phyloP scores from a whole-genome alignment of 2,797 vertebrate genomes.

The Spinibarbus caldwelli region DNA sequence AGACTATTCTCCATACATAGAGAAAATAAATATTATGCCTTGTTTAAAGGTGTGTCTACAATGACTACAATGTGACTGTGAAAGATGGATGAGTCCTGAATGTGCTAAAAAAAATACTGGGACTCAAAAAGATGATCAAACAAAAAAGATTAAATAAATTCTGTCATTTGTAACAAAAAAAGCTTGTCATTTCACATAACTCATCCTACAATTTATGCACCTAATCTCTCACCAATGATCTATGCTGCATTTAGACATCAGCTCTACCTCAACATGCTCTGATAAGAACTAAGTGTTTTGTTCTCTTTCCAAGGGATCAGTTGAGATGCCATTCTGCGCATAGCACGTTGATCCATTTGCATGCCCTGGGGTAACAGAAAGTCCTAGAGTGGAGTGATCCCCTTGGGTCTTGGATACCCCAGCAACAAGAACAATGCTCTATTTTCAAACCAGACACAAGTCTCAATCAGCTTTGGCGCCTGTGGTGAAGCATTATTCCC shows the following conservation, averaged over 20 bases:
- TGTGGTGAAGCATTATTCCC: constrained; percentile 15
- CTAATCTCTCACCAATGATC: constrained; percentile 2
- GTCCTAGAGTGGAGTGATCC: constrained; percentile 27
- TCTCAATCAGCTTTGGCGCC: constrained; percentile 48
- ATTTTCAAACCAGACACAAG: constrained; percentile 55
- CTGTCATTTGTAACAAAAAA: neutral
- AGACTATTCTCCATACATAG: neutral
- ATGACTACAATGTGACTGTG: constrained; percentile 3
- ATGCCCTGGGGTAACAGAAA: constrained; percentile 23
- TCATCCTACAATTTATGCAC: neutral
- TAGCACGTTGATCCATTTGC: constrained; percentile 32
- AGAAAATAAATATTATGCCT: neutral
- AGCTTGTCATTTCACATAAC: neutral
- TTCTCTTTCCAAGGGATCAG: constrained; percentile 46
- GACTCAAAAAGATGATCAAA: neutral
- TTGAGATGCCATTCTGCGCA: constrained; percentile 39
- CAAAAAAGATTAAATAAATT: neutral
- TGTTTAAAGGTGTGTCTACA: neutral
- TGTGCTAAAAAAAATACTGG: neutral
- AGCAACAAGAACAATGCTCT: constrained; percentile 40
- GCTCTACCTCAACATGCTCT: constrained; percentile 26
- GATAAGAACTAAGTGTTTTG: constrained; percentile 8
- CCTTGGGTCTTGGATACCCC: constrained; percentile 25
- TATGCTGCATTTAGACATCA: constrained; percentile 31
- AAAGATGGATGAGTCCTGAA: neutral